A percentile compares a stretch with the other conserved stretches of the same genome.
phyloP scores from a whole-genome alignment of 2,113 vertebrate genomes.

The Chlorodrepanis virens region DNA sequence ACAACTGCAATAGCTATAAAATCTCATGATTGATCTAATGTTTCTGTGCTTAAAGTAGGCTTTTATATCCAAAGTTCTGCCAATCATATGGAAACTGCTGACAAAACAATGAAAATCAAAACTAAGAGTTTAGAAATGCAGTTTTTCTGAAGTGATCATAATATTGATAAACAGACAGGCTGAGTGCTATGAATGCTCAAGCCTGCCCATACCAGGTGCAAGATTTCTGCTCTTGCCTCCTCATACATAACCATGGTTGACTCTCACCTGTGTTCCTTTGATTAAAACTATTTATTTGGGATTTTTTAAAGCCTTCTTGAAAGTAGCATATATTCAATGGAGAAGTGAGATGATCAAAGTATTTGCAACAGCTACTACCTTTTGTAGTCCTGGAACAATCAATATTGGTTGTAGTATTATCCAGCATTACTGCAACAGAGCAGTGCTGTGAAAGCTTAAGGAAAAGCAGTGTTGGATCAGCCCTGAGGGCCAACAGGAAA shows the following conservation, averaged over 20 bases:
- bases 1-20: not conserved
- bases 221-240: not conserved
- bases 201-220: not conserved
- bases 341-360: not conserved
- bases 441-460: not conserved
- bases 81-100: constrained; percentile 14
- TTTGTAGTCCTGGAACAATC: not conserved
- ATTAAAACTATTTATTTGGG: not conserved
- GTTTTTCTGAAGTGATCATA: not conserved
- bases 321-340: not conserved
- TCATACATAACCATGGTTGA: not conserved
- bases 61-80: constrained; percentile 36
- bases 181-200: not conserved
- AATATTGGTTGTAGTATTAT: not conserved
- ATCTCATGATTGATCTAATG: not conserved
- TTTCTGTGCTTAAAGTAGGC: not conserved
- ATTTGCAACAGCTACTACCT: not conserved
- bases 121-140: not conserved
- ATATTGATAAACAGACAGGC: constrained; percentile 37
- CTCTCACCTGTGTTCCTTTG: not conserved
- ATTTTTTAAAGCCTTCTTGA: not conserved
- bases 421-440: not conserved
- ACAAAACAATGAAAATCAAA: constrained; percentile 30
- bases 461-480: not conserved
- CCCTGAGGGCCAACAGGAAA: not conserved